These are phyloP conservation scores for Diphyllodes magnificus DNA, from an alignment of 2,113 vertebrate species.

Conservation along the genomic window DNA sequence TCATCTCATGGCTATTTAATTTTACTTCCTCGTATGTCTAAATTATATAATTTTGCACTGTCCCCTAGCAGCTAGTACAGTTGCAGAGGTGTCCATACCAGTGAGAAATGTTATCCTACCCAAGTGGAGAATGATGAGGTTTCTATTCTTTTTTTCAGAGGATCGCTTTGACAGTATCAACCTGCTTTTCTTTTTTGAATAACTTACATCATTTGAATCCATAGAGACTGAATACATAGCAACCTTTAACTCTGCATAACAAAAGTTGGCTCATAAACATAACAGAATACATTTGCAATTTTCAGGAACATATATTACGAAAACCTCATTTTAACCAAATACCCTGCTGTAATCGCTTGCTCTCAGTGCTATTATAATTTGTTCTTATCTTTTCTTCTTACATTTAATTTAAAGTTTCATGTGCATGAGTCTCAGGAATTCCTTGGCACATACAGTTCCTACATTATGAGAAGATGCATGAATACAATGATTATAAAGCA, in stretches of 20 bases:
- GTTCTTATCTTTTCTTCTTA: constrained; percentile 43
- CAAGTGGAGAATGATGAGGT: neutral
- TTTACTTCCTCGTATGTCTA: constrained; percentile 10
- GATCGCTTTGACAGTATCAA: neutral
- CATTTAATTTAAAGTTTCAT: constrained; percentile 42
- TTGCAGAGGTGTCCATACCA: neutral
- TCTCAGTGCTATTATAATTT: constrained; percentile 17
- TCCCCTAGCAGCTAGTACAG: constrained; percentile 16
- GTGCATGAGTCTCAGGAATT: constrained; percentile 30
- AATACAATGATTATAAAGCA: constrained; percentile 10
- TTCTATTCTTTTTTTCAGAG: neutral
- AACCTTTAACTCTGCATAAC: neutral
- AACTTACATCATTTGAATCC: neutral
- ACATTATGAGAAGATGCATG: neutral
- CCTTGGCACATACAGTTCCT: neutral
- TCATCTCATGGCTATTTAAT: constrained; percentile 61
- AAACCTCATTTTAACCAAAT: constrained; percentile 28
- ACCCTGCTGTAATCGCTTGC: constrained; percentile 5
- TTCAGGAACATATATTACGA: constrained; percentile 27
- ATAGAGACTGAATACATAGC: neutral
- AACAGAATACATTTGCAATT: constrained; percentile 27
- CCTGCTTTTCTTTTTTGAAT: neutral
- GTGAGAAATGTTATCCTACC: neutral
- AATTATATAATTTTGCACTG: constrained; percentile 32
- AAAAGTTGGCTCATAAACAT: constrained; percentile 18